Base-by-base conservation (phyloP, 2,113 vertebrate species). In the Aleadryas rufinucha region DNA sequence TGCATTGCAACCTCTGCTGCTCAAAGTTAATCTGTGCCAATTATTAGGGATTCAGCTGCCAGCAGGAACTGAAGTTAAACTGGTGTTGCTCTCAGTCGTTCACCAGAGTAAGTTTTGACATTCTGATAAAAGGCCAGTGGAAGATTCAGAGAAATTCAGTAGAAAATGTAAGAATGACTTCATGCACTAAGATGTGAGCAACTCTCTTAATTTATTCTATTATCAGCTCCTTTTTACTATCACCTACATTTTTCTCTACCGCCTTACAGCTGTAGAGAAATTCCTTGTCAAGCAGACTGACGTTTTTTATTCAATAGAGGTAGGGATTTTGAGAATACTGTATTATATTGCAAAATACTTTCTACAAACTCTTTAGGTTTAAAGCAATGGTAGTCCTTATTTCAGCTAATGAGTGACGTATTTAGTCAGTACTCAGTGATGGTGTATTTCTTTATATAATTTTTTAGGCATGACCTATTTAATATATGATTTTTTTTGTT, bases 1-100 rank as follows among this genome's bases (percentile, higher is more conserved):
- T 87, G 19, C 23, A 24, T 69, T 90, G 28, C 64, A 69, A 52
- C 79, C 31, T 74, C 41, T 95, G 53, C 28, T 94, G 41, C 87
- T 88, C 30, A 6, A 83, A 93, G 42, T 49, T 96, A 80, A 97
- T 97, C 44, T 84, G 31, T 95, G 84, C 50, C 35, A 79, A 28
- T 86, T 93, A 63, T 82, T 84, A 77, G 61, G 30, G 30, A 45
- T 87, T 96, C 59, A 76, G 28, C 53, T 97, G 93, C 68, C 60
- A 87, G 33, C 64, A 90, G 68, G 63, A 96, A 22, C 42, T 66
- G 41, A 26, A 77, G 22, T 83, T 90, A 52, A 72, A 74, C 35
- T 91, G 52, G 77, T 75, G 54, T 39, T 75, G 20, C 33, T 95
- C 61, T 65, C 35, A 74, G 23, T 88, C 13, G 21, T 84, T 89